Percentiles rank a stretch among this genome's conserved stretches.
Evolutionary conservation across 2,113 vertebrate species (phyloP).

Genomic region (Brachyhypopomus gauderio): DNA sequence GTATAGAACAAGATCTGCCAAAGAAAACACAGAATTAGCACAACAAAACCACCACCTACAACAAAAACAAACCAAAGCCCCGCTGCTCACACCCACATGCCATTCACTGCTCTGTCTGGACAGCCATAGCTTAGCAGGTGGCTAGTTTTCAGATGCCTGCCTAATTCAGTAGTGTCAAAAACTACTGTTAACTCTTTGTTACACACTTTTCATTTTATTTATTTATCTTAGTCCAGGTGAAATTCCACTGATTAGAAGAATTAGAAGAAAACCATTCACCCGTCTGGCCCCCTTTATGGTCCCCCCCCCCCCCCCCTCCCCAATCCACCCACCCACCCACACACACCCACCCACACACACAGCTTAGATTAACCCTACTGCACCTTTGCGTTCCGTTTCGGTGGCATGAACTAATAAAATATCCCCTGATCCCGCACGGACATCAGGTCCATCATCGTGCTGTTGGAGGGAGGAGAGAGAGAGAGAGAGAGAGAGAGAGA

Average conservation of each 20-base stretch:
- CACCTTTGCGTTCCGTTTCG: slow-evolving; percentile 82
- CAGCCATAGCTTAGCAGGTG: neutral
- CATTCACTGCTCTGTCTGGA: neutral
- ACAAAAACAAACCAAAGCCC: neutral
- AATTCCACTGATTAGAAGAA: slow-evolving; percentile 18
- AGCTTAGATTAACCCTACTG: slow-evolving; percentile 51
- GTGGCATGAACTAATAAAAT: slow-evolving; percentile 90
- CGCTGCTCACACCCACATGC: neutral
- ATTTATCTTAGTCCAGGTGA: neutral
- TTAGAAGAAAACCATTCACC: slow-evolving; percentile 29
- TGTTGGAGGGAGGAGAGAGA: slow-evolving; percentile 56
- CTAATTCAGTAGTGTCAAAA: neutral
- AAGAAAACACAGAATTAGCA: slow-evolving; percentile 40
- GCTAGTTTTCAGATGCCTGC: neutral
- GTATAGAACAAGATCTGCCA: slow-evolving; percentile 84
- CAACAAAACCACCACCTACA: neutral
- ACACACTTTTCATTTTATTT: neutral
- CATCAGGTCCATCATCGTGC: slow-evolving; percentile 92
- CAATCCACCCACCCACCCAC: slow-evolving; percentile 17
- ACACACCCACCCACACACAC: slow-evolving; percentile 4
- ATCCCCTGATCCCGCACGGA: slow-evolving; percentile 88
- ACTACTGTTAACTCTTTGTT: neutral
- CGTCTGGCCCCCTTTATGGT: too few relatives aligned
- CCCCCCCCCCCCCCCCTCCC: neutral
- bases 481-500: neutral